Conservation (phyloP, 2,797 vertebrate genomes). For the Melopsittacus undulatus region DNA sequence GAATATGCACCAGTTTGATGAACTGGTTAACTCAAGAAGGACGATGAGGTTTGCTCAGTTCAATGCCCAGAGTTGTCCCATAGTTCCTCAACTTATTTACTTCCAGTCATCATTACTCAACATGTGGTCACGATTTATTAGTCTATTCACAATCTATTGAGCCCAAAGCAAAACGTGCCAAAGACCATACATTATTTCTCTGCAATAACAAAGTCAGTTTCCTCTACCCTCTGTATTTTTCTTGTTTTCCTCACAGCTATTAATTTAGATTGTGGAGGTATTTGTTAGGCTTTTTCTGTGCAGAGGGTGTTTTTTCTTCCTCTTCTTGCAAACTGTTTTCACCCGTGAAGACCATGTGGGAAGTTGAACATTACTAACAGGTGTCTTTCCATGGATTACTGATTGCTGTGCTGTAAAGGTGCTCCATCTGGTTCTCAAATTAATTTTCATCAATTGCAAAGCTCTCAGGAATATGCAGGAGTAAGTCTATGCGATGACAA, state of each 20-base stretch:
- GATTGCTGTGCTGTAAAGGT: conserved; percentile 50
- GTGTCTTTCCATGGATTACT: conserved; percentile 54
- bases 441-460: conserved; percentile 74
- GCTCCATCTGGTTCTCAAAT: conserved; percentile 69
- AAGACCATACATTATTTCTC: conserved; percentile 1
- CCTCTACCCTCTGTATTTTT: neutral
- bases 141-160: conserved; percentile 52
- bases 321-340: conserved; percentile 72
- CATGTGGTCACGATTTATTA: conserved; percentile 18
- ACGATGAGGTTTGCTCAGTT: conserved; percentile 45
- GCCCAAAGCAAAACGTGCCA: conserved; percentile 11
- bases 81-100: conserved; percentile 50
- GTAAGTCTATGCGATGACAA: conserved; percentile 23
- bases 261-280: conserved; percentile 57
- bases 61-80: conserved; percentile 54
- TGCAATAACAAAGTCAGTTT: conserved; percentile 16
- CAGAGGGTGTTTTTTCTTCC: conserved; percentile 55
- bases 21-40: conserved; percentile 54
- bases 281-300: conserved; percentile 30
- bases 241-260: neutral
- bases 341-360: conserved; percentile 61
- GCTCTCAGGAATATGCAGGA: conserved; percentile 31
- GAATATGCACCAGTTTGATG: conserved; percentile 47
- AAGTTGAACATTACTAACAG: conserved; percentile 56
- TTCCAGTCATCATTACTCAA: conserved; percentile 44